Base-by-base conservation (phyloP, 2,888 invertebrate genomes). In the Acrobasis repandana region DNA sequence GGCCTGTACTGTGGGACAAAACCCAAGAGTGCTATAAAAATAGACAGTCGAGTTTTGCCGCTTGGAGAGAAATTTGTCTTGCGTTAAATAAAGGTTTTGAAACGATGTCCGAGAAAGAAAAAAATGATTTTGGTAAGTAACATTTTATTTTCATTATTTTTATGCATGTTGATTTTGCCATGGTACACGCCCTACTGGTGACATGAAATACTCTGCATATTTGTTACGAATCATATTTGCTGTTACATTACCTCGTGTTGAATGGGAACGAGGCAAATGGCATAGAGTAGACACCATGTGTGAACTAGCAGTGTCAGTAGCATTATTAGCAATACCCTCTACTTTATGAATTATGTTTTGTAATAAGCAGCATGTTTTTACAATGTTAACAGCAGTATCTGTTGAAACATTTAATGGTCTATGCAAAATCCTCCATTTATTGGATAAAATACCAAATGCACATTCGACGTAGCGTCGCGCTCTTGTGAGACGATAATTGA, bases 401-500 rank as follows among this genome's bases (percentile, higher is more conserved):
- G 54, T 62, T 59, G 63, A 63, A 51, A 64, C 60, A 47, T 47
- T 47, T 15, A 47, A n/a, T n/a, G 46, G 46, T 15, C 46, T 11
- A 15, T 47, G 46, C 10, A 47, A 47, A 47, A 47, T 47, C n/a
- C 46, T 11, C 46, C 46, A 47, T 15, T 47, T 47, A 15, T 47
- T 71, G 62, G 68, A 60, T 64, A 71, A 62, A 63, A 72, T 72
- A n/a, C 69, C 69, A 67, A 71, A 73, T 36, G 64, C 61, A 61
- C 67, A 70, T 68, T 73, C 71, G 58, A 72, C 69, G 60, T 64
- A 67, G 58, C 70, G 63, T 68, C 71, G 66, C 51, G 72, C 71
- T 69, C 72, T 70, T 38, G 67, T 67, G 57, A 70, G 66, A 61
- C 72, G 66, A 52, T 71, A 72, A 61, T 71, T 71, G 63, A 69